A percentile compares a stretch with the other conserved stretches of the same genome.
These are phyloP conservation scores for Sakesphorus luctuosus DNA, from an alignment of 2,113 vertebrate genomes.

Conservation along the genomic window DNA sequence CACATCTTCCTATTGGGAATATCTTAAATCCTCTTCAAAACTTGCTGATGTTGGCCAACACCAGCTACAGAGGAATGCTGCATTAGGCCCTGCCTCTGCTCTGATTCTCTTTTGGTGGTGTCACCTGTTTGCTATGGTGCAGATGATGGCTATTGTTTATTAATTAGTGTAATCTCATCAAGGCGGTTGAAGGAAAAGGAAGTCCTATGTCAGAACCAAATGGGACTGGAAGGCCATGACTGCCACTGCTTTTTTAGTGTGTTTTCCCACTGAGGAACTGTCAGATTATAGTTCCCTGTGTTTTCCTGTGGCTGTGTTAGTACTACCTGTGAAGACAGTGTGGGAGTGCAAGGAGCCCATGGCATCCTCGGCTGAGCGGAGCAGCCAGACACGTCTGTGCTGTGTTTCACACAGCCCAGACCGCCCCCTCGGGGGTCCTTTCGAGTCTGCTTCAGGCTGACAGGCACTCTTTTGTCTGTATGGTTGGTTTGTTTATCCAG, in stretches of 20 bases:
- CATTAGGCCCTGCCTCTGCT: not conserved
- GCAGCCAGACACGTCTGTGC: accelerated
- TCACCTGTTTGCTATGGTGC: not conserved
- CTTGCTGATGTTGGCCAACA: not conserved
- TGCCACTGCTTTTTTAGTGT: not conserved
- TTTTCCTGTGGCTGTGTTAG: not conserved
- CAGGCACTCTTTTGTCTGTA: not conserved
- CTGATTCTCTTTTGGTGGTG: not conserved
- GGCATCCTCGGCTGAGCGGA: not conserved
- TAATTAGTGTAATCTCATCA: not conserved
- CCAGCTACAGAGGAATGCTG: not conserved
- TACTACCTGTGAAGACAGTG: not conserved
- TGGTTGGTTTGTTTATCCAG: not conserved
- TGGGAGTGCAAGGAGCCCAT: not conserved
- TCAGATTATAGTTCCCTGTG: not conserved
- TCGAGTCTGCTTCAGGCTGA: not conserved
- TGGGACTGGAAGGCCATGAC: not conserved
- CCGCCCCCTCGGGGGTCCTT: not conserved
- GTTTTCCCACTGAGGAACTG: not conserved
- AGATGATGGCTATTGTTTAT: not conserved
- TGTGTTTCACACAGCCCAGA: not conserved
- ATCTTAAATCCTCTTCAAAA: not conserved
- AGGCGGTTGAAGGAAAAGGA: accelerated
- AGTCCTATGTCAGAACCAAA: accelerated
- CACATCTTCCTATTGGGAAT: accelerated